Conservation (phyloP, 2,113 vertebrate genomes). For the Nerophis ophidion region DNA sequence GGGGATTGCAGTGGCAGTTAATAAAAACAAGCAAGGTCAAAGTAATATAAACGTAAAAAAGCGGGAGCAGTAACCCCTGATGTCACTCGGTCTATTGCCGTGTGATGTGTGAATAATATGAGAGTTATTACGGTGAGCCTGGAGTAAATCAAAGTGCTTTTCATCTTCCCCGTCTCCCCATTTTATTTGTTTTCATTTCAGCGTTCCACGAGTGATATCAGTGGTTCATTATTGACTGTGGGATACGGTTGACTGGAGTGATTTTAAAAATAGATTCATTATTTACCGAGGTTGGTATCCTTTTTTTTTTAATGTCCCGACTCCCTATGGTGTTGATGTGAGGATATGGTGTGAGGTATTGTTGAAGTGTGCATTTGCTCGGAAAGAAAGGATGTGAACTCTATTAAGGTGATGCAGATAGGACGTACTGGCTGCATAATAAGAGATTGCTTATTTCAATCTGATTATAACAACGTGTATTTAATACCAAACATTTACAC, state of each 20-base stretch:
- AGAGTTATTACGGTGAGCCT: constrained; percentile 15
- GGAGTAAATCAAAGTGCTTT: constrained; percentile 18
- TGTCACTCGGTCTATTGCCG: background rate
- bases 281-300: background rate
- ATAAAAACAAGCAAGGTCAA: background rate
- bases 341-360: constrained; percentile 28
- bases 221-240: constrained; percentile 50
- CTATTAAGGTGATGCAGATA: constrained; percentile 10
- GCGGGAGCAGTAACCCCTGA: constrained; percentile 1
- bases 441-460: constrained; percentile 11
- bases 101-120: constrained; percentile 5
- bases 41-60: background rate
- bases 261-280: constrained; percentile 52
- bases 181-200: constrained; percentile 46
- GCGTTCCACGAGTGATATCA: constrained; percentile 46
- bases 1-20: background rate
- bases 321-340: constrained; percentile 23
- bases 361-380: constrained; percentile 10
- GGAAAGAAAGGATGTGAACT: constrained; percentile 24
- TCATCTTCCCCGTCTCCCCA: constrained; percentile 3
- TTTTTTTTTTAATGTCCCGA: constrained; percentile 1
- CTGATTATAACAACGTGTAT: background rate
- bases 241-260: constrained; percentile 37
- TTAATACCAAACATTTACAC: background rate
- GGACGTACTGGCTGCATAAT: constrained; percentile 9